Percentiles rank a stretch among this genome's conserved stretches.
These are phyloP conservation scores for roundworm (Caenorhabditis elegans) DNA, from an alignment of 1,140 invertebrate species.

Conservation along the genomic window DNA sequence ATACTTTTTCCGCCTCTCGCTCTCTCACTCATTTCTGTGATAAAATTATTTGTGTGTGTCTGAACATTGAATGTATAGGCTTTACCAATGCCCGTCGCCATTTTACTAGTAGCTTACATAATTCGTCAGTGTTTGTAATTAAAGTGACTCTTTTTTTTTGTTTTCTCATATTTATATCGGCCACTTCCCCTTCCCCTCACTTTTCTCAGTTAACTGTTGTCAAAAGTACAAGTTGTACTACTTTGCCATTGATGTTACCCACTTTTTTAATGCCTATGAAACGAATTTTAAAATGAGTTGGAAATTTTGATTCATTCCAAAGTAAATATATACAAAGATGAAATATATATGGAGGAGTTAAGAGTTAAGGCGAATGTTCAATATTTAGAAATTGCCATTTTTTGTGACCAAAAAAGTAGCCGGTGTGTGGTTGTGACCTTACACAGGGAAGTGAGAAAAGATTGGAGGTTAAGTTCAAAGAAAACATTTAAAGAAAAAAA, in stretches of 20 bases:
- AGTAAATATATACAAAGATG: neutral
- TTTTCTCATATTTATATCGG: neutral
- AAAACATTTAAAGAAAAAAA: neutral
- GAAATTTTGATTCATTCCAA: neutral
- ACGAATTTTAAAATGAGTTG: too few relatives aligned
- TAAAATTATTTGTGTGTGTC: neutral
- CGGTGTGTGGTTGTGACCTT: conserved; percentile 19
- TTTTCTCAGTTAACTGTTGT: conserved; percentile 1
- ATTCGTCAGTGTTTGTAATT: too few relatives aligned
- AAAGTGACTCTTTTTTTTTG: too few relatives aligned
- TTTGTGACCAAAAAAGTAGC: conserved; percentile 26
- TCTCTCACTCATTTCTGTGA: neutral
- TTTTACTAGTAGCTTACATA: too few relatives aligned
- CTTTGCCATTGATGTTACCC: neutral
- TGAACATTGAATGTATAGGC: too few relatives aligned
- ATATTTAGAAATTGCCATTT: conserved; percentile 17
- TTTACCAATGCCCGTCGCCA: neutral
- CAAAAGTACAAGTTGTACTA: neutral
- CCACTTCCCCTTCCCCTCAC: neutral
- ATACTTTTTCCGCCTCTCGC: too few relatives aligned
- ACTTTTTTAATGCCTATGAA: neutral
- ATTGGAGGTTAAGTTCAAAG: too few relatives aligned
- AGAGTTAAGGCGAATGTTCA: neutral
- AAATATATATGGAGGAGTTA: neutral
- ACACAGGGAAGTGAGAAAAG: neutral